Evolutionary conservation across 2,888 invertebrate species (phyloP).

Genomic region (Trichogramma evanescens): DNA sequence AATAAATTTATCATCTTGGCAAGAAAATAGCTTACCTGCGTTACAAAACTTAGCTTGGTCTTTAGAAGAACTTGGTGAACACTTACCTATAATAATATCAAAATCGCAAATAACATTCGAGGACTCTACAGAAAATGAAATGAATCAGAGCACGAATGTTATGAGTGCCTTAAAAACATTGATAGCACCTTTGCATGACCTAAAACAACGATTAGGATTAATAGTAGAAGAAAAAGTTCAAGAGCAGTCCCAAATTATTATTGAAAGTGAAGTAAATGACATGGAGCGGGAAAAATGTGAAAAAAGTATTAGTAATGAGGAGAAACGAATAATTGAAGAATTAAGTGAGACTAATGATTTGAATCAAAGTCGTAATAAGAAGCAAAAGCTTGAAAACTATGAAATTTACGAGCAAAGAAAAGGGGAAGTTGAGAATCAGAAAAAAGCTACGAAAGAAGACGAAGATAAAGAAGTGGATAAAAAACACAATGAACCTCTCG

Average conservation of each 20-base stretch:
- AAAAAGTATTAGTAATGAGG: neutral
- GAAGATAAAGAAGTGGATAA: neutral
- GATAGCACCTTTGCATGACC: constrained; percentile 23
- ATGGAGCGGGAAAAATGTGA: neutral
- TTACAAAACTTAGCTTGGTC: constrained; percentile 26
- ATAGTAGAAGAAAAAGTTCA: constrained; percentile 24
- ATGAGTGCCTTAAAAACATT: constrained; percentile 19
- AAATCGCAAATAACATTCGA: constrained; percentile 3
- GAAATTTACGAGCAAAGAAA: neutral
- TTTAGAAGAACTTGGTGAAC: constrained; percentile 25
- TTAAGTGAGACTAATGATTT: neutral
- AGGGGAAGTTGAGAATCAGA: neutral
- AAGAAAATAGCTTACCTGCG: constrained; percentile 26
- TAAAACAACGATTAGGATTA: constrained; percentile 26
- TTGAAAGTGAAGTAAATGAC: constrained; percentile 4
- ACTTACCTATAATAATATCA: constrained; percentile 17
- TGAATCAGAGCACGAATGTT: neutral
- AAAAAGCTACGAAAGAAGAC: neutral
- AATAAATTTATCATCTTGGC: constrained; percentile 21
- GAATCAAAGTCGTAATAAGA: neutral
- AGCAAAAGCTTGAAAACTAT: neutral
- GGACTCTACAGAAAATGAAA: neutral
- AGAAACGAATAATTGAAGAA: neutral
- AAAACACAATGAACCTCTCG: neutral
- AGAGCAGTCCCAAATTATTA: constrained; percentile 18